These are phyloP conservation scores for Lacerta bilineata DNA, from an alignment of 2,797 vertebrate genomes.

Conservation along the genomic window DNA sequence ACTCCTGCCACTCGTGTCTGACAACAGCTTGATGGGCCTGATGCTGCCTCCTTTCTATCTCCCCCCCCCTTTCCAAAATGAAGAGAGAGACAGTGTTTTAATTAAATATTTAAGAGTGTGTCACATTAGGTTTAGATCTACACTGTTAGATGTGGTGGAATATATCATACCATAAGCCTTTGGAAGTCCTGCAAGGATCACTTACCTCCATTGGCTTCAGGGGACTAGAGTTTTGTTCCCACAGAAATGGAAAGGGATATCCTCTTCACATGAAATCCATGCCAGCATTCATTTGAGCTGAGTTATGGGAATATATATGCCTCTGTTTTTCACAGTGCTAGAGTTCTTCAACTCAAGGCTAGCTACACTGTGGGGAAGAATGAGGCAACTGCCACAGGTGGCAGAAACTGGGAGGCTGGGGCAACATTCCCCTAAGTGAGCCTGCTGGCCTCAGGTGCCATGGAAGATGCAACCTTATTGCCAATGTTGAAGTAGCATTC, in stretches of 20 bases:
- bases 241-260: background rate
- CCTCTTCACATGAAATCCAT: background rate
- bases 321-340: background rate
- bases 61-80: constrained; percentile 19
- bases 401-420: no score
- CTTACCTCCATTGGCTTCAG: background rate
- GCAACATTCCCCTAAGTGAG: no score
- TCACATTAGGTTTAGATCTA: constrained; percentile 76
- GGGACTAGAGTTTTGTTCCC: background rate
- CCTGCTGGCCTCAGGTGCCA: no score
- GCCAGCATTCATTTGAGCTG: background rate
- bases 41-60: constrained; percentile 32
- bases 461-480: no score
- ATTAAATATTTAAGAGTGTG: constrained; percentile 76
- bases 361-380: no score
- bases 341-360: background rate
- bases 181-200: constrained; percentile 60
- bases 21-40: constrained; percentile 57
- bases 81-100: constrained; percentile 45
- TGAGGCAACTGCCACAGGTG: no score
- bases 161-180: constrained; percentile 60
- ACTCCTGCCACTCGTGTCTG: constrained; percentile 57
- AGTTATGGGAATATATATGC: background rate
- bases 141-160: constrained; percentile 64
- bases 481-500: no score